Evolutionary conservation across 2,888 invertebrate genomes (phyloP).

Genomic region (Psococerastis gibbosa): DNA sequence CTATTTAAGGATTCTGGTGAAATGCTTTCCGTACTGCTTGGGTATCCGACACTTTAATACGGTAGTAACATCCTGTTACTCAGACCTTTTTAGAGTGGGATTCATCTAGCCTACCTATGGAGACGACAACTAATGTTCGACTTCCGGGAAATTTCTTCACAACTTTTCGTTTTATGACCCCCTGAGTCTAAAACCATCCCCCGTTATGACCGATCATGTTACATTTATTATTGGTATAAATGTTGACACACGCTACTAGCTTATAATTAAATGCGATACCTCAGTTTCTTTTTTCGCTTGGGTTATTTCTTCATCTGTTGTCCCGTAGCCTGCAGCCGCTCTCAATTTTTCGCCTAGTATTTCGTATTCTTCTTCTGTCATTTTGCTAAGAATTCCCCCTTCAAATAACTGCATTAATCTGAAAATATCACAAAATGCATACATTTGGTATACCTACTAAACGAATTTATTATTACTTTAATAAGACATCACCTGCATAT

Average conservation of each 20-base stretch:
- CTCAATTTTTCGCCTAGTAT: conserved; percentile 39
- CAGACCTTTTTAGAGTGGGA: no score
- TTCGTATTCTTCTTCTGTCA: conserved; percentile 56
- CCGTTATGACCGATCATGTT: no score
- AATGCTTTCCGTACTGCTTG: not conserved
- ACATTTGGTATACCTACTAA: not conserved
- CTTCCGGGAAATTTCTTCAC: no score
- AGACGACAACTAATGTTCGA: no score
- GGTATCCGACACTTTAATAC: conserved; percentile 12
- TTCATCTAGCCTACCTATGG: no score
- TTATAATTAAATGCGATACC: no score
- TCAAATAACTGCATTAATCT: conserved; percentile 56
- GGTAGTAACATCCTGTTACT: no score
- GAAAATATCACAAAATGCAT: conserved; percentile 13
- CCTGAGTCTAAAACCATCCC: no score
- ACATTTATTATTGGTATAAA: no score
- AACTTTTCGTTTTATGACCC: no score
- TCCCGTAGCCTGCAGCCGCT: conserved; percentile 25
- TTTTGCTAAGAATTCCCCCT: conserved; percentile 54
- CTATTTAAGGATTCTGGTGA: not conserved
- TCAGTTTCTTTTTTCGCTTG: conserved; percentile 15
- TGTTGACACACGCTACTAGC: no score
- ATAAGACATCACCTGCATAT: conserved; percentile 1
- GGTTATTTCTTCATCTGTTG: conserved; percentile 23
- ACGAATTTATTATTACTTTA: not conserved